phyloP scores from a whole-genome alignment of 2,888 invertebrate species.

The Merodon equestris region DNA sequence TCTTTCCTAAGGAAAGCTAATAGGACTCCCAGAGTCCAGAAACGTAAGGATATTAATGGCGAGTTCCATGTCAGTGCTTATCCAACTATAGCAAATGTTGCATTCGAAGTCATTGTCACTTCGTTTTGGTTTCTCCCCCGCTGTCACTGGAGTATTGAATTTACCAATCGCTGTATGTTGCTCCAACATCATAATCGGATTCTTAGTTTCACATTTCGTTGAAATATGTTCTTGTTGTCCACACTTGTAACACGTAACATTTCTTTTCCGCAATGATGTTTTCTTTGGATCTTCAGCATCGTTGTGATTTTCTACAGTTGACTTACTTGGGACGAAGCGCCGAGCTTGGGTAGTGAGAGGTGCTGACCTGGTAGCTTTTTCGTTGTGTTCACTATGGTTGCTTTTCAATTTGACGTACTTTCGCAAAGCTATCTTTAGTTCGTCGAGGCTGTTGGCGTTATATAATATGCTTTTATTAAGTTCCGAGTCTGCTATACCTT shows the following conservation, averaged over 20 bases:
- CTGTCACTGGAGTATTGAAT: background rate
- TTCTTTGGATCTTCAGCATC: too few species aligned
- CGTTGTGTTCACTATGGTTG: background rate
- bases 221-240: background rate
- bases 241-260: background rate
- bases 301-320: background rate
- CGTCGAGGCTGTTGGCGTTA: background rate
- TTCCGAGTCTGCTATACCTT: conserved; percentile 1
- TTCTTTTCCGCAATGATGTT: too few species aligned
- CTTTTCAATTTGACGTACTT: conserved; percentile 4
- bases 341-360: background rate
- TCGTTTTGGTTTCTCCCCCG: background rate
- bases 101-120: conserved; percentile 9
- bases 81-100: conserved; percentile 5
- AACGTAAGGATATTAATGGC: conserved; percentile 2
- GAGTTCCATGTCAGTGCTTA: conserved; percentile 6
- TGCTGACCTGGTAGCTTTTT: background rate
- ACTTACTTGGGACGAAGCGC: background rate
- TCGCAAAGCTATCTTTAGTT: conserved; percentile 2
- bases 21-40: conserved; percentile 39
- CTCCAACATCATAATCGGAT: conserved; percentile 2
- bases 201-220: background rate
- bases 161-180: background rate
- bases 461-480: too few species aligned
- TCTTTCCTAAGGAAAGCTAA: conserved; percentile 30